Conservation (phyloP, 1,140 invertebrate genomes). For the Platorchestia sp. region DNA sequence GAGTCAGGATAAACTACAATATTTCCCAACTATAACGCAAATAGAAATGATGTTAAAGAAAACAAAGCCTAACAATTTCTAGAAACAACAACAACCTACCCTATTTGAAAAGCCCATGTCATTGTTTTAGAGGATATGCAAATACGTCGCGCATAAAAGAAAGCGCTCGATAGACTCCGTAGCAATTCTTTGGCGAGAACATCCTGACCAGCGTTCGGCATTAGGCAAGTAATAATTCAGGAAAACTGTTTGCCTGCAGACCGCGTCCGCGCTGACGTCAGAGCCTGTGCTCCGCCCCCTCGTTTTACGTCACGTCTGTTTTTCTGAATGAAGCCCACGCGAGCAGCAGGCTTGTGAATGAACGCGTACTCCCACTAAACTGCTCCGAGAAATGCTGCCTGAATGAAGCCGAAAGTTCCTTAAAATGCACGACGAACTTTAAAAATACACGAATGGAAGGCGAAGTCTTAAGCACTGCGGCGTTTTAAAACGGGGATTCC, state of each 20-base stretch:
- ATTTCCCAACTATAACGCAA: no score
- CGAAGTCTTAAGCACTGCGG: not conserved
- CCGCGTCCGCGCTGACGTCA: constrained; percentile 24
- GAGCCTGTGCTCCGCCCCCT: constrained; percentile 3
- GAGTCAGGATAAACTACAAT: no score
- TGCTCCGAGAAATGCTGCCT: not conserved
- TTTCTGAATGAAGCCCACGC: constrained; percentile 39
- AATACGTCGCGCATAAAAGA: not conserved
- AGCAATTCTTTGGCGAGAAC: not conserved
- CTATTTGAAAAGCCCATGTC: not conserved
- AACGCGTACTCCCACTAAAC: constrained; percentile 28
- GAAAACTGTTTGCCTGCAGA: not conserved
- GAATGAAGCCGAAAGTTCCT: not conserved
- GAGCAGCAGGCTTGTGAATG: not conserved
- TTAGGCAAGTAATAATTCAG: constrained; percentile 3
- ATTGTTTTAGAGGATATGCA: not conserved
- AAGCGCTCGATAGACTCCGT: not conserved
- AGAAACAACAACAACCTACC: no score
- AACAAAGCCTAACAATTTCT: no score
- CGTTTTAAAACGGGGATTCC: not conserved
- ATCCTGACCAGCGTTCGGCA: not conserved
- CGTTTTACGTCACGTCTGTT: constrained; percentile 26
- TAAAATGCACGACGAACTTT: not conserved
- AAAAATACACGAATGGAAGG: not conserved
- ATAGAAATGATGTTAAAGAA: no score